Conservation (phyloP, 1,140 invertebrate genomes). For the Musca domestica region DNA sequence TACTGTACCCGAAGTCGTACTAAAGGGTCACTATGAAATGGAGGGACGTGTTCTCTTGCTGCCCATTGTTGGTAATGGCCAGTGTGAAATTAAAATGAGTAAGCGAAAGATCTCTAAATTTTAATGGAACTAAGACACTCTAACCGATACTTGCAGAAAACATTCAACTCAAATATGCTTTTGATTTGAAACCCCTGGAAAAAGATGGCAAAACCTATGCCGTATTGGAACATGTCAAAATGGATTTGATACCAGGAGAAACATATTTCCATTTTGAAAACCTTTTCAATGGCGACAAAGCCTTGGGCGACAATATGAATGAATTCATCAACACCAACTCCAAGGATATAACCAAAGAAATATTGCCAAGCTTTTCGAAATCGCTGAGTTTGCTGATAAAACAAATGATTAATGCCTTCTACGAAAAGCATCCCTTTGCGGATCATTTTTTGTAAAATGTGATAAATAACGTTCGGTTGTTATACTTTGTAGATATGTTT, state of each 20-base stretch:
- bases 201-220: neutral
- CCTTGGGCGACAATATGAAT: slow-evolving; percentile 63
- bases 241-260: slow-evolving; percentile 26
- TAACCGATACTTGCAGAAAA: neutral
- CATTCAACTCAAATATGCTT: neutral
- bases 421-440: slow-evolving; percentile 49
- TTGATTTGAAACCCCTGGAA: slow-evolving; percentile 5
- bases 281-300: slow-evolving; percentile 66
- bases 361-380: slow-evolving; percentile 56
- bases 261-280: slow-evolving; percentile 53
- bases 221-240: slow-evolving; percentile 28
- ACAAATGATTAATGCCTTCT: slow-evolving; percentile 56
- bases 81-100: slow-evolving; percentile 34
- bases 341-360: slow-evolving; percentile 58
- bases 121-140: neutral
- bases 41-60: slow-evolving; percentile 58
- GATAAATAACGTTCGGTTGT: slow-evolving; percentile 1
- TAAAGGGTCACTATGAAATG: slow-evolving; percentile 56
- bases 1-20: slow-evolving; percentile 35
- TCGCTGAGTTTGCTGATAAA: slow-evolving; percentile 54
- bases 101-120: slow-evolving; percentile 15
- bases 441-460: slow-evolving; percentile 32
- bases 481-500: no score
- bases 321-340: slow-evolving; percentile 64
- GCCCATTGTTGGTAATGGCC: slow-evolving; percentile 59